Percentiles rank a stretch among this genome's conserved stretches.
Evolutionary conservation across 1,140 invertebrate species (phyloP).

Genomic region (Chelonus insularis): DNA sequence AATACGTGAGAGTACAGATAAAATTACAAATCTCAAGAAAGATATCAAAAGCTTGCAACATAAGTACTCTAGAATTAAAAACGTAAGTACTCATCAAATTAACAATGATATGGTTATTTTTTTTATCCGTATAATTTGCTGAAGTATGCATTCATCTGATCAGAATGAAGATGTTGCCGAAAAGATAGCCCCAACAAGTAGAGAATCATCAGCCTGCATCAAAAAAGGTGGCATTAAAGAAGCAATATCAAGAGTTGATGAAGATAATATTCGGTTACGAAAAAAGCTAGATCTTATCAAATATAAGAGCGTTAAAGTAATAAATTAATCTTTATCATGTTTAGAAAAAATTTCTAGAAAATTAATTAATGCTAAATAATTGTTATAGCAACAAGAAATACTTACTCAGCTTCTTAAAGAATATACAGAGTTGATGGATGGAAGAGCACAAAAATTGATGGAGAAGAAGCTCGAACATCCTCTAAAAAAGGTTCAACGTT

Average conservation of each 20-base stretch:
- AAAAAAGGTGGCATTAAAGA: slow-evolving; percentile 60
- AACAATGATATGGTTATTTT: too few species aligned
- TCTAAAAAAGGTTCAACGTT: slow-evolving; percentile 47
- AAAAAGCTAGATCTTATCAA: slow-evolving; percentile 76
- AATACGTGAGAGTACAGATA: slow-evolving; percentile 70
- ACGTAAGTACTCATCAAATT: slow-evolving; percentile 52
- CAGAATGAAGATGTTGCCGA: slow-evolving; percentile 54
- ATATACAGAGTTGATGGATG: slow-evolving; percentile 63
- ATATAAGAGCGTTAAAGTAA: slow-evolving; percentile 67
- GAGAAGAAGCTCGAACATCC: slow-evolving; percentile 51
- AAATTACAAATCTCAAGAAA: slow-evolving; percentile 72
- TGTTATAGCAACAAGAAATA: slow-evolving; percentile 56
- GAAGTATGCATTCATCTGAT: not conserved
- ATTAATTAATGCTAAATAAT: not conserved
- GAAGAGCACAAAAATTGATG: slow-evolving; percentile 50
- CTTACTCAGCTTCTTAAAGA: slow-evolving; percentile 62
- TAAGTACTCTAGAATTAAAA: slow-evolving; percentile 64
- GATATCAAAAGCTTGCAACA: slow-evolving; percentile 68
- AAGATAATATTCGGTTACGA: slow-evolving; percentile 74
- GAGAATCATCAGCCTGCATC: slow-evolving; percentile 44
- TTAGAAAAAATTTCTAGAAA: not conserved
- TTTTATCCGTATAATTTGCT: not conserved
- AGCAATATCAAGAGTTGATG: slow-evolving; percentile 66
- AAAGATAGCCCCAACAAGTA: slow-evolving; percentile 40
- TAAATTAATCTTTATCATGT: not conserved